Evolutionary conservation across 2,888 invertebrate species (phyloP).

Genomic region (Lasioglossum figueresi): DNA sequence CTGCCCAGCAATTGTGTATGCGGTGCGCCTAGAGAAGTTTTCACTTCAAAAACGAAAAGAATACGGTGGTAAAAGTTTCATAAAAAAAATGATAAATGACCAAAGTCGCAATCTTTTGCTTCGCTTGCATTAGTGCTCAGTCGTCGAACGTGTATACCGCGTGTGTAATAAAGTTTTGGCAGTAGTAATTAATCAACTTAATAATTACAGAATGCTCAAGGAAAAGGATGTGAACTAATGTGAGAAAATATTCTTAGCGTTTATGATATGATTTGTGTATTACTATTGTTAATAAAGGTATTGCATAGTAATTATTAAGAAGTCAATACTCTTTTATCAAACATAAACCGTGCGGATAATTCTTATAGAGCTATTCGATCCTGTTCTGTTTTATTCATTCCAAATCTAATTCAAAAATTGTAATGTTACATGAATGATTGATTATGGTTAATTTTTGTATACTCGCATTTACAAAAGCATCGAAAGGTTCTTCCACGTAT

Average conservation of each 20-base stretch:
- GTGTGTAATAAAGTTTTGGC: too few species aligned
- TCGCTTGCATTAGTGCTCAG: too few species aligned
- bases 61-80: too few species aligned
- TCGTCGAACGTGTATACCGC: too few species aligned
- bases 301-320: neutral
- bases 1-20: too few species aligned
- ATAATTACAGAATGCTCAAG: neutral
- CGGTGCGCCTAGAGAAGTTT: too few species aligned
- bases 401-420: neutral
- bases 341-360: neutral
- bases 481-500: neutral
- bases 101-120: too few species aligned
- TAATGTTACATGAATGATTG: neutral
- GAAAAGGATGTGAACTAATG: neutral
- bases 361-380: neutral
- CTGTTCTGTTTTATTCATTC: neutral
- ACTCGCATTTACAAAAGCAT: constrained; percentile 44
- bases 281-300: neutral
- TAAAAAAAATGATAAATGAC: too few species aligned
- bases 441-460: neutral
- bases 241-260: neutral
- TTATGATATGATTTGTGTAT: neutral
- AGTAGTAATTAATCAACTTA: neutral
- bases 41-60: too few species aligned
- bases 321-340: neutral